A percentile compares a stretch with the other conserved stretches of the same genome.
Evolutionary conservation across 1,140 invertebrate species (phyloP).

Genomic region (Hylaeus anthracinus): DNA sequence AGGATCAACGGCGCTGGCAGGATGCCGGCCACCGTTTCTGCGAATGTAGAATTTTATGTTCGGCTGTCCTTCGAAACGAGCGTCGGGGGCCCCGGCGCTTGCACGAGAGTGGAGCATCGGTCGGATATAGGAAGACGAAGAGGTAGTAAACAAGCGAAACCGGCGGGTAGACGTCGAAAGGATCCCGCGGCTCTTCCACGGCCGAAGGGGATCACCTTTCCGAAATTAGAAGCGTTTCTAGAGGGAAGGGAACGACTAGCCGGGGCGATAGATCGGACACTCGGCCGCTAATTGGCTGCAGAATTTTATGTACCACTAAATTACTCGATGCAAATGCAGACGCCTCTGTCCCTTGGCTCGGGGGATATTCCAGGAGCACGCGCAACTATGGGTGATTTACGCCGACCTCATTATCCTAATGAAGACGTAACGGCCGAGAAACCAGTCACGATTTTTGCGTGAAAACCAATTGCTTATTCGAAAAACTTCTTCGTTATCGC

Average conservation of each 20-base stretch:
- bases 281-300: constrained; percentile 75
- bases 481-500: constrained; percentile 35
- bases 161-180: not conserved
- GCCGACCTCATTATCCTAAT: constrained; percentile 79
- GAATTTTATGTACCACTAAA: constrained; percentile 79
- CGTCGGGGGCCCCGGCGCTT: not conserved
- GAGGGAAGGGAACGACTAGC: constrained; percentile 50
- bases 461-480: constrained; percentile 63
- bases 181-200: constrained; percentile 7
- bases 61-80: constrained; percentile 6
- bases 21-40: not conserved
- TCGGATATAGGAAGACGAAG: not conserved
- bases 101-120: not conserved
- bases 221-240: constrained; percentile 56
- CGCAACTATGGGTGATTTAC: constrained; percentile 71
- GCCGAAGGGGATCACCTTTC: constrained; percentile 30
- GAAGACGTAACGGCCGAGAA: constrained; percentile 76
- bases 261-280: constrained; percentile 69
- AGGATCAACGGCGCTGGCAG: not conserved
- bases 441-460: constrained; percentile 67
- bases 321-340: constrained; percentile 78
- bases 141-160: constrained; percentile 6
- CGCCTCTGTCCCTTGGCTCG: constrained; percentile 62
- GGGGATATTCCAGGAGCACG: constrained; percentile 49
- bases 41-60: constrained; percentile 34